Base-by-base conservation (phyloP, 2,113 vertebrate species). In the Lathamus discolor region DNA sequence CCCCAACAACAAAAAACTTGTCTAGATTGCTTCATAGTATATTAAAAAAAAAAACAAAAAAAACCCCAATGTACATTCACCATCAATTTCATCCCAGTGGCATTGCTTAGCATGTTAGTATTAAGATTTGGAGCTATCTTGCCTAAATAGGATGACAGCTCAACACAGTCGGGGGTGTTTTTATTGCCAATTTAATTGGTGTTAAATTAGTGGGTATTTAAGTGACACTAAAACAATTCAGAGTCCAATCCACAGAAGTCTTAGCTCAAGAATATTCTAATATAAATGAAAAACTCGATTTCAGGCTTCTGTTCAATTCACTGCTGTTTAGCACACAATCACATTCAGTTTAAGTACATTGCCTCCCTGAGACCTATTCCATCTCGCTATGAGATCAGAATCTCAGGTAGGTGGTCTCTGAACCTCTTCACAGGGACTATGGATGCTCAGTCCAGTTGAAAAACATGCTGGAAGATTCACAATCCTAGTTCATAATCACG, bases 171-270 rank as follows among this genome's bases (percentile, higher is more conserved):
- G 39, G 94, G 63, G 88, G 82, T 96, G 86, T 80, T 96, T 92
- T 97, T 96, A 96, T 96, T 97, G 92, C 86, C 77, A 97, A 37
- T 97, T 95, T 96, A 97, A 96, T 83, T 94, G 39, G 51, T 95
- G 82, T 92, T 97, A 97, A 97, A 97, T 96, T 96, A 95, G 86
- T 96, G 85, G 62, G 69, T 93, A 97, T 97, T 98, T 96, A 97
- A 96, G 88, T 59, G 68, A 97, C 93, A 95, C 77, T 95, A 94
- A 97, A 97, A 92, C 46, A 93, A 91, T 96, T 96, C 96, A 94
- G 79, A 88, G 77, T 87, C 92, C 95, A 97, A 94, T 95, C 67
- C 89, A 95, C 94, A 88, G 52, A 97, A 97, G 84, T 94, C 85
- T 92, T 96, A 77, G 81, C 90, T 97, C 92, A 72, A 92, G 83